Base-by-base conservation (phyloP, 2,797 vertebrate genomes). In the Aplochiton taeniatus region DNA sequence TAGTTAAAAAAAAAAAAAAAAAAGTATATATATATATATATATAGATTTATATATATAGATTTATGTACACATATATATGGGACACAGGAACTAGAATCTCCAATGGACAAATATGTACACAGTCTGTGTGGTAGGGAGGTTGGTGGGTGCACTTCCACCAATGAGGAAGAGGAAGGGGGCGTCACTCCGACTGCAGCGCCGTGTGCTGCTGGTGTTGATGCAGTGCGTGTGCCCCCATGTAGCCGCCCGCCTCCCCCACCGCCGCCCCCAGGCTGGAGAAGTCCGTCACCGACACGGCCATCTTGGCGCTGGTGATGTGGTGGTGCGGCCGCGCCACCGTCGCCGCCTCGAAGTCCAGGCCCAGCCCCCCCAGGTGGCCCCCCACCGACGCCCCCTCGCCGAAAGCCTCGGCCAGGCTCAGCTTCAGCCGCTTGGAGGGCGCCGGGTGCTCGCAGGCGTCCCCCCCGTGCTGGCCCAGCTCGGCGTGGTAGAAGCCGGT, bases 281-380 rank as follows among this genome's bases (percentile, higher is more conserved):
- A 93, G 92, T 95, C 94, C 74, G 93, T 92, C 84, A 95, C 92
- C 0, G 94, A 95, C 71, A 95, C 94, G 0, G 94, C 93, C 94
- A 95, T 94, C 89, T 95, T 95, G 91, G 94, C 93, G 89, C 94
- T 93, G 72, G 93, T 90, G 84, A 95, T 94, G 17, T 92, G 93
- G 69, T 92, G 94, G 17, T 54, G 61, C 8, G 41, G 41, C 20
- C 42, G 61, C 54, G 54, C n/a, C 19, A 13, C 92, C 61, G 61
- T 42, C 19, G 54, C 92, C 61, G 49, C 92, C 67, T 95, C 93
- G 0, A 94, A 95, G 90, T 93, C 94, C 80, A 94, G 91, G 45
- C 90, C 90, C 68, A 95, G 80, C 78, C 89, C 47, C 5, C 43
- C 58, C 45, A 62, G 16, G 42, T 63, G 41, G 64, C 55, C 92